Evolutionary conservation across 2,797 vertebrate species (phyloP).

Genomic region (Melanotaenia pygmaea): DNA sequence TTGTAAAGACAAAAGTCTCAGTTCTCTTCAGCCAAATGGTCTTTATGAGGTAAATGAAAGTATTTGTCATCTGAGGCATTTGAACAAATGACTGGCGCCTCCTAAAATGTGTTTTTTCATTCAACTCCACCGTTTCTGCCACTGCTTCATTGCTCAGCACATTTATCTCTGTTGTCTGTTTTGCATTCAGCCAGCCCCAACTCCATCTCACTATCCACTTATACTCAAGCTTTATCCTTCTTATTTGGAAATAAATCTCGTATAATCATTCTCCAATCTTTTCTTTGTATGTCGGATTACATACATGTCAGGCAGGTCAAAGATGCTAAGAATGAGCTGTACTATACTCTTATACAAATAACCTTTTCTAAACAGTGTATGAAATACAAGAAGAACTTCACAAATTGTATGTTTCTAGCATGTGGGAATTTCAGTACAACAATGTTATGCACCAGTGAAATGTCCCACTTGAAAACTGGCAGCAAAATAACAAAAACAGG

Average conservation of each 20-base stretch:
- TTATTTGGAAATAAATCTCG: conserved; percentile 22
- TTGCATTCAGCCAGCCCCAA: conserved; percentile 46
- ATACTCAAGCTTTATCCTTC: conserved; percentile 9
- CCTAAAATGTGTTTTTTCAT: conserved; percentile 5
- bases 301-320: conserved; percentile 12
- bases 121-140: not conserved
- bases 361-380: conserved; percentile 3
- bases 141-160: conserved; percentile 12
- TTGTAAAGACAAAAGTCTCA: not conserved
- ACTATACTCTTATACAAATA: conserved; percentile 21
- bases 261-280: conserved; percentile 45
- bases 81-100: conserved; percentile 22
- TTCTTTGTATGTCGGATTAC: not conserved
- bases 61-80: not conserved
- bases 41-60: conserved; percentile 1
- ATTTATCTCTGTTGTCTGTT: conserved; percentile 24
- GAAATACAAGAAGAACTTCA: conserved; percentile 15
- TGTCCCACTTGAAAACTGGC: not conserved
- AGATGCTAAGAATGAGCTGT: conserved; percentile 5
- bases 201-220: conserved; percentile 25
- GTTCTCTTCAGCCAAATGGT: not conserved
- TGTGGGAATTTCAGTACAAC: not conserved
- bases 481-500: not conserved
- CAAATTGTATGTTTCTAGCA: conserved; percentile 11
- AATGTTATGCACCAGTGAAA: not conserved